A percentile compares a stretch with the other conserved stretches of the same genome.
Evolutionary conservation across 2,113 vertebrate species (phyloP).

Genomic region (Lampris megalopsis): DNA sequence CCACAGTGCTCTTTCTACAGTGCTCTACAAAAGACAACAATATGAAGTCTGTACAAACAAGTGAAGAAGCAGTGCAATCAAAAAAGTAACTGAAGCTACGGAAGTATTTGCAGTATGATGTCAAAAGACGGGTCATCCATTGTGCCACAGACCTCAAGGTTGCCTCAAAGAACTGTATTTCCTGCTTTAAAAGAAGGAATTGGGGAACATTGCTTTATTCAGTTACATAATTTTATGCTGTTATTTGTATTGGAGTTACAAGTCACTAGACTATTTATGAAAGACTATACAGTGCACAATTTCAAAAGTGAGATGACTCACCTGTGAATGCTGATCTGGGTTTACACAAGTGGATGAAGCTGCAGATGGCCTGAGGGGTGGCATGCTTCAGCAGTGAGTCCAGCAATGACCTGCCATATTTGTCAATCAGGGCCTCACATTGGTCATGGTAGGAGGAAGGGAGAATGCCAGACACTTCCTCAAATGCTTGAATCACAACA

Average conservation of each 20-base stretch:
- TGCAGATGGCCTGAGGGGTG: slow-evolving; percentile 85
- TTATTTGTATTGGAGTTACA: background rate
- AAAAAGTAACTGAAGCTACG: background rate
- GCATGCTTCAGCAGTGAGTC: slow-evolving; percentile 78
- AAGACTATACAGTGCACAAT: too few relatives aligned
- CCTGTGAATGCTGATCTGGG: slow-evolving; percentile 6
- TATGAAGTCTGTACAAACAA: slow-evolving; percentile 15
- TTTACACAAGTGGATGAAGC: slow-evolving; percentile 80
- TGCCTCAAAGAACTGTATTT: background rate
- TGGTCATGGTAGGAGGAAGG: slow-evolving; percentile 66
- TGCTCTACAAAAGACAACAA: slow-evolving; percentile 21
- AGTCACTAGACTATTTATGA: too few relatives aligned
- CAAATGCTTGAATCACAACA: slow-evolving; percentile 66
- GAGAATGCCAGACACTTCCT: slow-evolving; percentile 80
- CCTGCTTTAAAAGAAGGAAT: slow-evolving; percentile 15
- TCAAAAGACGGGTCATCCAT: background rate
- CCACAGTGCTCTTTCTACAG: too few relatives aligned
- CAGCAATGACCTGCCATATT: slow-evolving; percentile 74
- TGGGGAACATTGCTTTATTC: background rate
- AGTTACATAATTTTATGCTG: background rate
- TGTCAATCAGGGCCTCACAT: slow-evolving; percentile 82
- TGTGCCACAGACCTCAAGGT: background rate
- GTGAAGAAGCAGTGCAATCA: background rate
- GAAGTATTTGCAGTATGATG: slow-evolving; percentile 31
- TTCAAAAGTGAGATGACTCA: slow-evolving; percentile 74